Base-by-base conservation (phyloP, 2,888 invertebrate species). In the Gonocerus acuteangulatus region DNA sequence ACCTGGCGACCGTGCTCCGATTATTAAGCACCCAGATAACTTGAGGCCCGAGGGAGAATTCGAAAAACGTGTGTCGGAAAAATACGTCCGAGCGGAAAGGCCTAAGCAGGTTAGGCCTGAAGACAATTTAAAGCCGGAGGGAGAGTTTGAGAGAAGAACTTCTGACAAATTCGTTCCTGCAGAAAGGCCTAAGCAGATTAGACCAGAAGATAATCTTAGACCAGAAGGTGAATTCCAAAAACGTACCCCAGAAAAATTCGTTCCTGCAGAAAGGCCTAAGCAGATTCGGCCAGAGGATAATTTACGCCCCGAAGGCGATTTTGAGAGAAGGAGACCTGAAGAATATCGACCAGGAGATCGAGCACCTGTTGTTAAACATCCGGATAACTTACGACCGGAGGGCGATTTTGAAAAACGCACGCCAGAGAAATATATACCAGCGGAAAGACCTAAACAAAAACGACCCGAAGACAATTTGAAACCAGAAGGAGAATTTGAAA, bases 141-240 rank as follows among this genome's bases (percentile, higher is more conserved):
- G 74, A 45, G 78, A 78, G 3, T 76, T 79, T 61, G 76, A 77
- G 48, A 67, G 71, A 15, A 77, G 74, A 1, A 74, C 47, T 19
- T 18, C 32, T 68, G 77, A 76, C 13, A 72, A 73, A 13, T 75
- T 74, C 3, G 70, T 21, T 0, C 77, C 77, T 18, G 77, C 76
- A 2, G 79, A 78, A 65, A 70, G 64, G 66, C 75, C 0, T 74
- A 76, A 68, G 77, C 78, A 1, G 72, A 72, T 2, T 51, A 74
- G 74, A 70, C 73, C 74, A 65, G 75, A 76, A 67, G 78, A 77
- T 64, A 79, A 78, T 70, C 67, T 77, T 4, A 72, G 70, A 15
- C 79, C 79, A 0, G 82, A 82, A 72, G 83, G 83, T 1, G 78
- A 80, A 2, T 81, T 82, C 67, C 76, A 73, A 70, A 58, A 32